Conservation (phyloP, 1,140 invertebrate species). For the Drosophila nasuta region DNA sequence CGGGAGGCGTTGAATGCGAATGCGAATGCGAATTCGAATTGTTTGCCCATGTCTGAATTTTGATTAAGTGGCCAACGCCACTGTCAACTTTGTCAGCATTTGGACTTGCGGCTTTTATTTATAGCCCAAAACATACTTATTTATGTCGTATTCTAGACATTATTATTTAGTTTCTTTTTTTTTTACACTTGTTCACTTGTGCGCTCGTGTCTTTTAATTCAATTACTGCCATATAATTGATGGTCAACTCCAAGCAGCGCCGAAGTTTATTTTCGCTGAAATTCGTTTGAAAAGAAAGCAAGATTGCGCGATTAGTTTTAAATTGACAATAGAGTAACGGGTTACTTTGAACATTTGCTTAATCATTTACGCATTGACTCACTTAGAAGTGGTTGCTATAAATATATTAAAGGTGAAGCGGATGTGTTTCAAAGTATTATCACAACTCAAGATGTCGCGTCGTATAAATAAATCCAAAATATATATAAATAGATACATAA, state of each 20-base stretch:
- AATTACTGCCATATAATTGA: constrained; percentile 62
- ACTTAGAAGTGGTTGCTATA: not conserved
- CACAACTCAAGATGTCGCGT: too few relatives aligned
- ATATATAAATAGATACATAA: too few relatives aligned
- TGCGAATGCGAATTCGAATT: constrained; percentile 47
- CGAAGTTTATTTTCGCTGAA: constrained; percentile 50
- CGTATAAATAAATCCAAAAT: too few relatives aligned
- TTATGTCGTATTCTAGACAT: constrained; percentile 58
- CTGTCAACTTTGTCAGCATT: constrained; percentile 55
- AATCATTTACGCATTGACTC: not conserved
- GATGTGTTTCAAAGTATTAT: not conserved
- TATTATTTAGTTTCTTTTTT: constrained; percentile 8
- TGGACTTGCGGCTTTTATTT: constrained; percentile 56
- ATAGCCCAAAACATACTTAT: constrained; percentile 49
- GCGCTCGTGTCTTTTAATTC: constrained; percentile 1
- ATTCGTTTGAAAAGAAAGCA: not conserved
- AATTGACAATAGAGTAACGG: not conserved
- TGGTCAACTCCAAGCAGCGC: constrained; percentile 57
- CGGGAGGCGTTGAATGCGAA: constrained; percentile 26
- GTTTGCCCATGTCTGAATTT: constrained; percentile 74
- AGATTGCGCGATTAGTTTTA: constrained; percentile 1
- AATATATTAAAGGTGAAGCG: not conserved
- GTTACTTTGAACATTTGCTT: not conserved
- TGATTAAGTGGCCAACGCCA: constrained; percentile 75
- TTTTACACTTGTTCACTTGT: constrained; percentile 4